Conservation (phyloP, 2,888 invertebrate genomes). For the Chymomyza caudatula region DNA sequence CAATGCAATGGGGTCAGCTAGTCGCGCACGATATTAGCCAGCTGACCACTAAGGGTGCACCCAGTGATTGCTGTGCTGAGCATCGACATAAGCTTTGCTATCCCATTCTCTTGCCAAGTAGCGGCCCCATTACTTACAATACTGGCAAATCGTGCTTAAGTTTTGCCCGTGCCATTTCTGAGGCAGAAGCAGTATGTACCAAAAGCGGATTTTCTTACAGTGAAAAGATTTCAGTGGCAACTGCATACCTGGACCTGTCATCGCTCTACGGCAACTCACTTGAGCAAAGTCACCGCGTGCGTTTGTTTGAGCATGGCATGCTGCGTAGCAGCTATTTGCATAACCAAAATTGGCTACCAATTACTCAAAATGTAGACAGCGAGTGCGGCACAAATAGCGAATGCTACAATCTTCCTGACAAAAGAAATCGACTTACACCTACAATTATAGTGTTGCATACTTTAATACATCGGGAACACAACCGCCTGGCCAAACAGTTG, state of each 20-base stretch:
- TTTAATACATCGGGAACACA: conserved; percentile 78
- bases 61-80: conserved; percentile 64
- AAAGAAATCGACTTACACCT: conserved; percentile 75
- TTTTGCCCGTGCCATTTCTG: conserved; percentile 83
- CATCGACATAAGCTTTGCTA: conserved; percentile 67
- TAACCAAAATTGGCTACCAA: conserved; percentile 85
- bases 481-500: conserved; percentile 77
- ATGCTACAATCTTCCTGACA: conserved; percentile 84
- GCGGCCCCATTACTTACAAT: conserved; percentile 80
- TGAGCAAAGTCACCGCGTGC: conserved; percentile 81
- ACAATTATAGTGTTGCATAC: conserved; percentile 77
- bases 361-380: conserved; percentile 81
- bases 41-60: conserved; percentile 42
- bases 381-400: conserved; percentile 80
- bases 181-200: conserved; percentile 81
- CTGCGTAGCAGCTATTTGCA: conserved; percentile 80
- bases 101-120: conserved; percentile 80
- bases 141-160: conserved; percentile 81
- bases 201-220: conserved; percentile 78
- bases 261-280: conserved; percentile 86
- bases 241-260: conserved; percentile 83
- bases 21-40: conserved; percentile 67
- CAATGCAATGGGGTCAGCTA: conserved; percentile 71
- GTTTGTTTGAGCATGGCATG: conserved; percentile 83
- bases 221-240: conserved; percentile 80